Base-by-base conservation (phyloP, 2,113 vertebrate genomes). In the Thoracochromis brauschi region DNA sequence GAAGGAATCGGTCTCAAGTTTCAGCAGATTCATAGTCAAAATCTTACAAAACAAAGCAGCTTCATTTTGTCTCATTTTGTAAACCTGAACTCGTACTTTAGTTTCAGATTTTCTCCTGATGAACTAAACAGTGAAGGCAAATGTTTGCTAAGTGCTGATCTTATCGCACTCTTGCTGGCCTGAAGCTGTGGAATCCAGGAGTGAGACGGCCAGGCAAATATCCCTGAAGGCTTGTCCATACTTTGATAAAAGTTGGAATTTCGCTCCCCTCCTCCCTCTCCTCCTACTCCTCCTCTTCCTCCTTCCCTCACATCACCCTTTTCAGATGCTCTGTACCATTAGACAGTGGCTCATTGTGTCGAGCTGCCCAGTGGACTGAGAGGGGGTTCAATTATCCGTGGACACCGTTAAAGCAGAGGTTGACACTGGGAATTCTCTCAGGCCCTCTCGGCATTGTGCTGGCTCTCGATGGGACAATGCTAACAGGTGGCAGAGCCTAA, bases 291-390 rank as follows among this genome's bases (percentile, higher is more conserved):
- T 47, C 79, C 68, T 33, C 58, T 31, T 26, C 83, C 19, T 58
- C 26, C 6, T 10, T 33, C 49, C 53, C 49, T 88, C 89, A 35
- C 87, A 80, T 81, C 91, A 19, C 85, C 78, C 87, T 84, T 91
- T 87, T 90, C 88, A 91, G 87, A 90, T 65, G 51, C 63, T 88
- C 80, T 80, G 75, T 29, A 73, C 78, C 54, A 19, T 68, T 4
- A 92, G 58, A 95, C 94, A 95, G 94, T 86, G 94, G 88, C 83
- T 94, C 84, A 91, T 95, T 96, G 95, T 96, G 88, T 80, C 6
- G 84, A 75, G 54, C 82, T 80, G 75, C 87, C 63, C 79, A 57
- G 73, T 33, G 49, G 84, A 90, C 82, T 29, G 80, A 85, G 90
- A 85, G 84, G 68, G 60, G 85, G 40, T 35, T 85, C 53, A 78